Conservation (phyloP, 2,113 vertebrate species). For the Syngnathus floridae region DNA sequence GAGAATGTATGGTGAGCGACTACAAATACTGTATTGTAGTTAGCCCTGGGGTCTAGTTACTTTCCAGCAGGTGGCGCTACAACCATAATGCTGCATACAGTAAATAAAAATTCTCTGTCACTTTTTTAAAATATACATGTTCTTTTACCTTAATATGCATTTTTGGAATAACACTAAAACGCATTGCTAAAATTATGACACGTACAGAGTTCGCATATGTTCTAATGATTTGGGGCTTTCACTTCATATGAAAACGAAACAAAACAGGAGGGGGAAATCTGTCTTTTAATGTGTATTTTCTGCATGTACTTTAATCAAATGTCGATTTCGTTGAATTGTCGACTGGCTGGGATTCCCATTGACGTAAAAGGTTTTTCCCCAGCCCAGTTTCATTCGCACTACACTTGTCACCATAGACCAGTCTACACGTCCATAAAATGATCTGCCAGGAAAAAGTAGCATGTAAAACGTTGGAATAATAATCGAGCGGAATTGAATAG, state of each 20-base stretch:
- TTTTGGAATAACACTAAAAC: background rate
- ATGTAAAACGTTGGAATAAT: background rate
- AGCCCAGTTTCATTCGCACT: background rate
- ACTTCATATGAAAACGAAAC: background rate
- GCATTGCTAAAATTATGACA: background rate
- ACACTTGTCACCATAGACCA: background rate
- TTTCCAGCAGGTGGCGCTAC: background rate
- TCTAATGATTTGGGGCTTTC: background rate
- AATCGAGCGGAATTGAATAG: background rate
- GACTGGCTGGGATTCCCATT: background rate
- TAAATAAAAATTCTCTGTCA: background rate
- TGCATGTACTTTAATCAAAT: background rate
- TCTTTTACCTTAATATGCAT: background rate
- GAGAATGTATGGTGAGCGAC: too few relatives aligned
- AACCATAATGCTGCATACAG: background rate
- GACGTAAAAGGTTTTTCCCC: background rate
- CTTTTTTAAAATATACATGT: background rate
- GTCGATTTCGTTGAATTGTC: background rate
- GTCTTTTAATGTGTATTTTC: background rate
- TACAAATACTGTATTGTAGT: too few relatives aligned
- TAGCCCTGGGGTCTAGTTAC: background rate
- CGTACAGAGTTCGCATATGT: background rate
- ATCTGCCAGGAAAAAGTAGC: conserved; percentile 3
- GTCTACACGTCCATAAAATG: conserved; percentile 43
- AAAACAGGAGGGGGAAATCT: background rate